Conservation (phyloP, 2,113 vertebrate species). For the Rhineura floridana region DNA sequence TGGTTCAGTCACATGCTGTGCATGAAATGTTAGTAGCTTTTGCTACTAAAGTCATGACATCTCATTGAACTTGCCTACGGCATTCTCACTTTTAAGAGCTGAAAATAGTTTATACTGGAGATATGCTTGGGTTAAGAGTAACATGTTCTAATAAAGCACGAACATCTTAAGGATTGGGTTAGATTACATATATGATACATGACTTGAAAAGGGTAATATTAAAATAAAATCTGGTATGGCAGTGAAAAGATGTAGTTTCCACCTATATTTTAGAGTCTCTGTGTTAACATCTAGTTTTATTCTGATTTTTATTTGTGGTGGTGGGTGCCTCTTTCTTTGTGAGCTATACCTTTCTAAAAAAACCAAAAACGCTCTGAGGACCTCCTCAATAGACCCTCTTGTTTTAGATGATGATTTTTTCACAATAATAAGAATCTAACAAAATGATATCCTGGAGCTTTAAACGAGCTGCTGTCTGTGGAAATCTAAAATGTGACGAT, state of each 20-base stretch:
- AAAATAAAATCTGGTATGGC: neutral
- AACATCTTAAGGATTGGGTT: neutral
- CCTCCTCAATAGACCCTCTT: neutral
- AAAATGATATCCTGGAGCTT: neutral
- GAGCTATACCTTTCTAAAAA: too few relatives aligned
- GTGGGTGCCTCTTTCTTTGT: neutral
- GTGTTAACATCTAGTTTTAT: neutral
- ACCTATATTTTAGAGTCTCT: neutral
- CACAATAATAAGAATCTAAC: too few relatives aligned
- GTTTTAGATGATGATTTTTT: neutral
- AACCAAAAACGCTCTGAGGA: neutral
- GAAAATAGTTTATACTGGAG: neutral
- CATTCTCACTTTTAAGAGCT: neutral
- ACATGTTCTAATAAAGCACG: neutral
- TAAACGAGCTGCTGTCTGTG: neutral
- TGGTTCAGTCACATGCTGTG: neutral
- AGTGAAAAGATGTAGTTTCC: neutral
- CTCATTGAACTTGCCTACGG: constrained; percentile 19
- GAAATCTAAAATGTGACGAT: neutral
- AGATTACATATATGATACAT: neutral
- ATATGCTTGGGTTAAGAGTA: neutral
- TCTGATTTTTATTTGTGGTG: too few relatives aligned
- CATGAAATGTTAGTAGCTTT: neutral
- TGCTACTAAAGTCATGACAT: neutral
- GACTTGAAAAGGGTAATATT: neutral